Conservation (phyloP, 1,140 invertebrate genomes). For the Drosophila baimaii region DNA sequence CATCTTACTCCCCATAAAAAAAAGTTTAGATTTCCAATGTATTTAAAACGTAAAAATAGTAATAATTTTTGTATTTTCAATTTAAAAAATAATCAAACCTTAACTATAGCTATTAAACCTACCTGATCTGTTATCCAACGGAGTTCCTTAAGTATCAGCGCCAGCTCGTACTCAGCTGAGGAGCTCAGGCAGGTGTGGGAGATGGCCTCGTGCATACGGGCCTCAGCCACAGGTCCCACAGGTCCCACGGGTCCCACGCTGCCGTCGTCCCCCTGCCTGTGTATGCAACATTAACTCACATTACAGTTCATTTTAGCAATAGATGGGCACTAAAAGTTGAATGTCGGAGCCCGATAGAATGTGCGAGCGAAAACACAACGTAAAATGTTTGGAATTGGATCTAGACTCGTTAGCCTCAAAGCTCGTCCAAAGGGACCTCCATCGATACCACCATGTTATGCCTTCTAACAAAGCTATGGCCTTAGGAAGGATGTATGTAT, state of each 20-base stretch:
- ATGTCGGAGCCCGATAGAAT: neutral
- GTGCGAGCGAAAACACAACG: too few relatives aligned
- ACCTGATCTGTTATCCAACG: slow-evolving; percentile 90
- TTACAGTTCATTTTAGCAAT: neutral
- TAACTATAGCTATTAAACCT: slow-evolving; percentile 1
- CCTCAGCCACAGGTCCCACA: slow-evolving; percentile 74
- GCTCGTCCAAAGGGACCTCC: too few relatives aligned
- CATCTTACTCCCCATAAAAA: neutral
- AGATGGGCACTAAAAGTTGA: neutral
- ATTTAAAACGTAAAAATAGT: too few relatives aligned
- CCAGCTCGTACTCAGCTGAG: slow-evolving; percentile 92
- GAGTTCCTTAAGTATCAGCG: slow-evolving; percentile 97
- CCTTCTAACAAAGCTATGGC: too few relatives aligned
- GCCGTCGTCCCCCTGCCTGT: slow-evolving; percentile 84
- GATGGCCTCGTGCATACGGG: slow-evolving; percentile 82
- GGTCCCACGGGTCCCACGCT: slow-evolving; percentile 85
- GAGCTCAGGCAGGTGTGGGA: slow-evolving; percentile 87
- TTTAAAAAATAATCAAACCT: neutral
- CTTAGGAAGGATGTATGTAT: neutral
- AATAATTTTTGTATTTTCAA: too few relatives aligned
- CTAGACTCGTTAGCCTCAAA: neutral
- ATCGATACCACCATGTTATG: too few relatives aligned
- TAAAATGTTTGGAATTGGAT: too few relatives aligned
- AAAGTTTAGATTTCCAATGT: too few relatives aligned
- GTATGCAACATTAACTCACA: neutral